phyloP scores from a whole-genome alignment of 2,113 vertebrate species.

The Daubentonia madagascariensis region DNA sequence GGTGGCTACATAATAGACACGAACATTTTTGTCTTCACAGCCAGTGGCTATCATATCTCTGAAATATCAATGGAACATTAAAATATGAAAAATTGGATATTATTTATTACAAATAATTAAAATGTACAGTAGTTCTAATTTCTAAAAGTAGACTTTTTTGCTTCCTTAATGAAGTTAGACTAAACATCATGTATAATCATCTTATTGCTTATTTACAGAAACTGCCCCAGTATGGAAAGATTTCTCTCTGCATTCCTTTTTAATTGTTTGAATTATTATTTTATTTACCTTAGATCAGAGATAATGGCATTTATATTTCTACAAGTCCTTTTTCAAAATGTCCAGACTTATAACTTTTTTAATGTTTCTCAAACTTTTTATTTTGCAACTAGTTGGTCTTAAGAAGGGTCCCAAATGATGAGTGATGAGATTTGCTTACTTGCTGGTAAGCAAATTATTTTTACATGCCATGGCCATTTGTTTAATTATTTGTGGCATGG shows the following conservation, averaged over 20 bases:
- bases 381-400: background rate
- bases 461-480: background rate
- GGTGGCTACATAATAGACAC: slow-evolving; percentile 97
- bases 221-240: background rate
- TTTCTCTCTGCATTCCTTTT: background rate
- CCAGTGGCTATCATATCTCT: slow-evolving; percentile 99
- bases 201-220: background rate
- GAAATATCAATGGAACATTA: slow-evolving; percentile 15
- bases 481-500: background rate
- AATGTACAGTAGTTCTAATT: background rate
- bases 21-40: slow-evolving; percentile 96
- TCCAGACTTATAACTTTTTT: background rate
- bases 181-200: background rate
- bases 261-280: background rate
- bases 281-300: background rate
- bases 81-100: background rate
- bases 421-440: background rate
- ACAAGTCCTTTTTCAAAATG: background rate
- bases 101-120: background rate
- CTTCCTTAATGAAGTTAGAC: background rate
- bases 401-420: background rate
- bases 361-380: background rate
- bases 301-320: background rate
- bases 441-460: background rate
- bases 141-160: background rate